Evolutionary conservation across 2,113 vertebrate species (phyloP).

Genomic region (Mesembrinibis cayennensis): DNA sequence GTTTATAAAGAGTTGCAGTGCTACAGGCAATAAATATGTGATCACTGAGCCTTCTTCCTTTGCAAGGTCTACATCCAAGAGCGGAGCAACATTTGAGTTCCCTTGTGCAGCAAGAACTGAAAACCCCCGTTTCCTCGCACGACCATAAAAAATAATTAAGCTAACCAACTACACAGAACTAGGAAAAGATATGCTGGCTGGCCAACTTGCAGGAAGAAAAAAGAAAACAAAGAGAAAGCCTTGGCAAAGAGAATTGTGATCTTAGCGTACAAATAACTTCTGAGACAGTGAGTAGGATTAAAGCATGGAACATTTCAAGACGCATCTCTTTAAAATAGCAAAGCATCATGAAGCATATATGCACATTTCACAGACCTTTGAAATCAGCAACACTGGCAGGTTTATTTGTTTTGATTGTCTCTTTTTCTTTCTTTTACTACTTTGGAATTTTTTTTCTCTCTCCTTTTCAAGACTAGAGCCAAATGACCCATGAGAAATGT

Average conservation of each 20-base stretch:
- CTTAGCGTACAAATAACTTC: conserved; percentile 45
- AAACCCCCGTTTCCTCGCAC: not conserved
- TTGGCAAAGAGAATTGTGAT: conserved; percentile 36
- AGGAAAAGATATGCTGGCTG: not conserved
- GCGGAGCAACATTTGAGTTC: not conserved
- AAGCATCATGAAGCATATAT: not conserved
- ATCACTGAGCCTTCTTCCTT: not conserved
- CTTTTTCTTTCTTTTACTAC: conserved; percentile 54
- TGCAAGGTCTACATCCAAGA: not conserved
- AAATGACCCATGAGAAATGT: conserved; percentile 69
- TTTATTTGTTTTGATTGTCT: conserved; percentile 66
- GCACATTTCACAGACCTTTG: conserved; percentile 37
- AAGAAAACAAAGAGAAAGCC: conserved; percentile 27
- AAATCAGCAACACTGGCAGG: conserved; percentile 59
- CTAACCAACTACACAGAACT: not conserved
- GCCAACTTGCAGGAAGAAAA: not conserved
- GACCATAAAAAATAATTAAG: conserved; percentile 28
- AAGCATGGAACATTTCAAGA: conserved; percentile 31
- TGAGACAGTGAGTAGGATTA: conserved; percentile 36
- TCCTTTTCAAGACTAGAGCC: conserved; percentile 55
- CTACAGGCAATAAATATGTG: not conserved
- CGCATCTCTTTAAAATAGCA: not conserved
- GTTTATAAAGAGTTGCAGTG: not conserved
- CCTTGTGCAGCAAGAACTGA: not conserved
- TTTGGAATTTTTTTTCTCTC: not conserved